Percentiles rank a stretch among this genome's conserved stretches.
phyloP scores from a whole-genome alignment of 1,140 invertebrate species.

The Tetramorium simillimum region DNA sequence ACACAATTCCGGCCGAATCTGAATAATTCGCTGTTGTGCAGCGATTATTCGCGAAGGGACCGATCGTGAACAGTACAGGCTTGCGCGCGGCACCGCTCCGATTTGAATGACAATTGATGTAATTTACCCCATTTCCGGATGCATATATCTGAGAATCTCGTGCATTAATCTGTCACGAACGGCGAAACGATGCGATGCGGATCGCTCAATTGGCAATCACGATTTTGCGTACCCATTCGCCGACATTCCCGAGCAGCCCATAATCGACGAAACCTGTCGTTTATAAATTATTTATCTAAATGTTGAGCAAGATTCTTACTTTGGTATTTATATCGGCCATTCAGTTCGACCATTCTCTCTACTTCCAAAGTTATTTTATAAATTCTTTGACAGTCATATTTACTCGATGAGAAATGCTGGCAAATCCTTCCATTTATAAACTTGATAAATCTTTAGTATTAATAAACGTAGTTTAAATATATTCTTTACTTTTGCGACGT shows the following conservation, averaged over 20 bases:
- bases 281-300: neutral
- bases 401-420: neutral
- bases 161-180: slow-evolving; percentile 36
- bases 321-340: neutral
- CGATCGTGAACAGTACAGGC: neutral
- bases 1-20: neutral
- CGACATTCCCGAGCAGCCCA: neutral
- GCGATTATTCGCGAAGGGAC: neutral
- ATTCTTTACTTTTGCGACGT: neutral
- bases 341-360: neutral
- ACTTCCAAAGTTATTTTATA: neutral
- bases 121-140: slow-evolving; percentile 25
- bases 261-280: neutral
- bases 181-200: neutral
- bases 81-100: neutral
- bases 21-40: slow-evolving; percentile 17
- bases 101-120: slow-evolving; percentile 37
- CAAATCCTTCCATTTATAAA: neutral
- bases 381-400: neutral
- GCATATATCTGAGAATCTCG: neutral
- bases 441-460: neutral
- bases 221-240: neutral
- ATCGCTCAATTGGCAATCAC: neutral
- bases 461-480: neutral
- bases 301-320: neutral